Evolutionary conservation across 2,113 vertebrate genomes (phyloP).

Genomic region (Mormyrus lacerda): DNA sequence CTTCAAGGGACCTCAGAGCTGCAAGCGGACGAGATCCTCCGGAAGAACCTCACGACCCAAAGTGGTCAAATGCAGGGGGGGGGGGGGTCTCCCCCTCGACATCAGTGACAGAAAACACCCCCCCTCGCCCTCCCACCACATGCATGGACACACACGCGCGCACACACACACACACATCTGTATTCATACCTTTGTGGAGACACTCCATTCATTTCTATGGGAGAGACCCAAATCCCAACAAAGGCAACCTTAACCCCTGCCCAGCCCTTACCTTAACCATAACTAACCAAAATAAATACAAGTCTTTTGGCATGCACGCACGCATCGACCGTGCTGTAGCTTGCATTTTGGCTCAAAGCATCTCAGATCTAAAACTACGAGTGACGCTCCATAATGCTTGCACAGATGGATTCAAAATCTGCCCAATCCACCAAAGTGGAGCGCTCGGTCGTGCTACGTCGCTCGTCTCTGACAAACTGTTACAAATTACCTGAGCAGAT

Average conservation of each 20-base stretch:
- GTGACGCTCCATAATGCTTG: constrained; percentile 57
- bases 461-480: constrained; percentile 63
- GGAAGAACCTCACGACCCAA: constrained; percentile 32
- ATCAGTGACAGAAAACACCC: constrained; percentile 53
- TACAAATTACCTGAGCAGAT: constrained; percentile 67
- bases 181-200: background rate
- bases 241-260: too few relatives aligned
- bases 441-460: constrained; percentile 48
- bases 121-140: constrained; percentile 56
- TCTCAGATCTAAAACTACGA: constrained; percentile 62
- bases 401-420: constrained; percentile 80
- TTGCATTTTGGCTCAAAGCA: constrained; percentile 59
- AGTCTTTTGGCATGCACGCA: background rate
- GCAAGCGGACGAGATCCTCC: background rate
- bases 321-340: constrained; percentile 54
- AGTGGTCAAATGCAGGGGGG: constrained; percentile 44
- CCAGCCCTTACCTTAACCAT: background rate
- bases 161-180: background rate
- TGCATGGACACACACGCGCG: background rate
- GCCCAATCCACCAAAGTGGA: constrained; percentile 57
- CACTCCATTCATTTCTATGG: background rate
- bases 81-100: too few relatives aligned
- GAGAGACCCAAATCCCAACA: background rate
- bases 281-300: background rate
- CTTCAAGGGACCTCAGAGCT: background rate